phyloP scores from a whole-genome alignment of 2,888 invertebrate genomes.

The Diadegma fenestrale region DNA sequence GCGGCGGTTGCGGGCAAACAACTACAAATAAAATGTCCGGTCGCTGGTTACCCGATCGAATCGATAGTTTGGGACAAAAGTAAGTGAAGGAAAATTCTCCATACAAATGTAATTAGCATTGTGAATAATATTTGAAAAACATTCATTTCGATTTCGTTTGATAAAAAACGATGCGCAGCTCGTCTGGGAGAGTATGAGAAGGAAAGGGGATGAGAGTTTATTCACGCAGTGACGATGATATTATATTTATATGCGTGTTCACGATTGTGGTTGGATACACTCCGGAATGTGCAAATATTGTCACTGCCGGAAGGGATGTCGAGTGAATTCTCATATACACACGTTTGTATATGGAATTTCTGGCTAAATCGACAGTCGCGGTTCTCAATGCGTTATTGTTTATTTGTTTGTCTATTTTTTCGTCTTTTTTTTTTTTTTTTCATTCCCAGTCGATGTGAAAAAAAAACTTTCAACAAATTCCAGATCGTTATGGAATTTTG shows the following conservation, averaged over 20 bases:
- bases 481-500: background rate
- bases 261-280: conserved; percentile 26
- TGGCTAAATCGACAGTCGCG: background rate
- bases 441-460: background rate
- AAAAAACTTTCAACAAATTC: conserved; percentile 16
- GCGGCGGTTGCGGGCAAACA: conserved; percentile 85
- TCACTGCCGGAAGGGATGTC: conserved; percentile 19
- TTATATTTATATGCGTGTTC: conserved; percentile 57
- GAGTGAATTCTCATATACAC: background rate
- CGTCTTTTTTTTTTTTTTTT: background rate
- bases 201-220: conserved; percentile 26
- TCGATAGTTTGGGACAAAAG: conserved; percentile 86
- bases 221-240: conserved; percentile 15
- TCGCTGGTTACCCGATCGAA: conserved; percentile 86
- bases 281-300: conserved; percentile 55
- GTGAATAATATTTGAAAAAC: background rate
- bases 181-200: background rate
- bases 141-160: background rate
- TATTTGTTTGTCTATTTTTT: conserved; percentile 3
- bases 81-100: conserved; percentile 75
- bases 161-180: conserved; percentile 26
- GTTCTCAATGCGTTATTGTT: background rate
- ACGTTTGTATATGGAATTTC: conserved; percentile 6
- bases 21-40: conserved; percentile 86
- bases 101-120: conserved; percentile 14